Evolutionary conservation across 2,113 vertebrate genomes (phyloP), one percentile per base, ranked within the genome.

Genomic region (Saimiri boliviensis): DNA sequence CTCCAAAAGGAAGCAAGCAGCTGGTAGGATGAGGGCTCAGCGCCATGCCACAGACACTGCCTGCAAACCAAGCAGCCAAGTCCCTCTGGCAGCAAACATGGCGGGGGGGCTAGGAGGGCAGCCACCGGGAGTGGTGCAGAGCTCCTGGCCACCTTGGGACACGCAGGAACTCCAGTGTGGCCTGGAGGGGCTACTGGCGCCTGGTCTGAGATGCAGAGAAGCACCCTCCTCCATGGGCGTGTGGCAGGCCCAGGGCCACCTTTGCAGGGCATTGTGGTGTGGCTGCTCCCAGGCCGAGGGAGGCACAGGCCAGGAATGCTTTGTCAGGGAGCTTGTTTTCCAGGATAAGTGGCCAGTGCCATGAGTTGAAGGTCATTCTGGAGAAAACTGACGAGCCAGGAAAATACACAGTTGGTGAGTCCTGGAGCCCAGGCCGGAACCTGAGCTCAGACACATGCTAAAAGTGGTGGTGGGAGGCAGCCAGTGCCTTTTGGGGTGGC

Each of bases 321-420:
- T 58, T 58, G 4, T 47, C 25, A 52, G 2, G 0, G 0, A 58
- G 42, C 23, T 23, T 93, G 66, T 71, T 49, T 88, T 60, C 42
- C 68, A 97, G 96, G 95, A 0, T 23, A 1, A 7, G 30, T 0
- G 93, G 91, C 17, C 73, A 9, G 9, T 97, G 97, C 60, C 20
- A 1, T 2, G 35, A 97, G n/a, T 0, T 12, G 0, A 77, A 6
- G 17, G 1, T 1, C 17, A 1, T 58, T 42, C 63, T 97, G 23
- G 19, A 95, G 83, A 89, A 73, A 63, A 89, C 87, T 0, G 19
- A 42, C 0, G 5, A 93, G 5, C 79, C 83, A 0, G 12, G 40
- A 7, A 93, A 81, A 79, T 97, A 73, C 91, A 89, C 0, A 0
- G 20, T 68, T 19, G 0, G 96, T 97, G 93, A 97, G 96, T 95